Evolutionary conservation across 2,888 invertebrate species (phyloP).

Genomic region (Tubulanus polymorphus): DNA sequence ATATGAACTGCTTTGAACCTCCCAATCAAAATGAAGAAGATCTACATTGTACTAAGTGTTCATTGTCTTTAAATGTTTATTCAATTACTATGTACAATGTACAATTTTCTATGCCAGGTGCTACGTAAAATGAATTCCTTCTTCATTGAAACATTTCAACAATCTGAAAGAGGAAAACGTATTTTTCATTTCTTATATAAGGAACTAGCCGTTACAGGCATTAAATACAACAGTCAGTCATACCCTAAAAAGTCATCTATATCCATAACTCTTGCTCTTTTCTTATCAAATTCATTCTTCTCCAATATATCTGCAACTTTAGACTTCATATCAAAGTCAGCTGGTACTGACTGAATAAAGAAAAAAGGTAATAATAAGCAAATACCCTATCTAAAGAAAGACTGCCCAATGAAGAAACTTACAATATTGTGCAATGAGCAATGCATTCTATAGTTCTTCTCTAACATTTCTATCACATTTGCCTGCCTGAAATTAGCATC

Average conservation of each 20-base stretch:
- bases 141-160: conserved; percentile 81
- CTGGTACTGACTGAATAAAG: conserved; percentile 63
- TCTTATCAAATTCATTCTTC: conserved; percentile 66
- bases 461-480: conserved; percentile 75
- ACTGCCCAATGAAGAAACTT: conserved; percentile 25
- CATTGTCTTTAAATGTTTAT: no score
- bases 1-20: no score
- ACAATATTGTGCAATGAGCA: conserved; percentile 82
- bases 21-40: no score
- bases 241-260: conserved; percentile 86
- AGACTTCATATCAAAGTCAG: conserved; percentile 76
- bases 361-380: conserved; percentile 4
- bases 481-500: conserved; percentile 45
- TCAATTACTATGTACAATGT: not conserved
- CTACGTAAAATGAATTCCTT: conserved; percentile 87
- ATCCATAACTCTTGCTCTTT: conserved; percentile 89
- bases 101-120: not conserved
- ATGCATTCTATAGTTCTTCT: conserved; percentile 85
- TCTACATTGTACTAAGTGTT: no score
- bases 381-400: not conserved
- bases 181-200: not conserved
- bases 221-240: conserved; percentile 3
- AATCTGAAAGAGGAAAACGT: conserved; percentile 60
- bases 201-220: not conserved
- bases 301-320: conserved; percentile 73